A percentile compares a stretch with the other conserved stretches of the same genome.
phyloP scores from a whole-genome alignment of 1,140 invertebrate species.

The Zaprionus ornatus region DNA sequence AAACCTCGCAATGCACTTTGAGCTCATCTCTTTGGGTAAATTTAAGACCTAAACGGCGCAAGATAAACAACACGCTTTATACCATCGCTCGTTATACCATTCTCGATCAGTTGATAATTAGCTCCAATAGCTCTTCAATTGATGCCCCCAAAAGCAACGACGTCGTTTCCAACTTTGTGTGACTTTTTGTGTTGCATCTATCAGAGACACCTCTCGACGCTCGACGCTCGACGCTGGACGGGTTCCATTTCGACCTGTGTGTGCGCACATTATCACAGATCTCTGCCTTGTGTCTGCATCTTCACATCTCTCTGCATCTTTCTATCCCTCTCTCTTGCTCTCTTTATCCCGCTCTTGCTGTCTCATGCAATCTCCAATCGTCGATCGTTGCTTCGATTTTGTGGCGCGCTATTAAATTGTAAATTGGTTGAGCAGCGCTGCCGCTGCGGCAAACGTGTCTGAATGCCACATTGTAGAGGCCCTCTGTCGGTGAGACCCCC shows the following conservation, averaged over 20 bases:
- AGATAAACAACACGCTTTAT: constrained; percentile 15
- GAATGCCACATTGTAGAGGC: constrained; percentile 64
- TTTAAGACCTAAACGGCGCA: background rate
- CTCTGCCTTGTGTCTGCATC: background rate
- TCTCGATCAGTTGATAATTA: constrained; percentile 17
- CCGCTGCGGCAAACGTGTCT: constrained; percentile 72
- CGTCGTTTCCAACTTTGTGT: background rate
- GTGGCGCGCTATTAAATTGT: constrained; percentile 79
- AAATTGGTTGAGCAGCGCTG: constrained; percentile 77
- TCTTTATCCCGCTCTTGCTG: background rate
- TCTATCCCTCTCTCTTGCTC: background rate
- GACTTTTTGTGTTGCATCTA: background rate
- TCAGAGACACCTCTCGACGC: background rate
- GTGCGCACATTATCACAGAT: background rate
- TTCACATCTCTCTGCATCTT: background rate
- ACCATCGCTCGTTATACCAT: constrained; percentile 6
- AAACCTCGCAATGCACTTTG: constrained; percentile 9
- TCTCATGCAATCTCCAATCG: constrained; percentile 15
- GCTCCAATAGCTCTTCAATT: constrained; percentile 8
- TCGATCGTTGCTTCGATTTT: constrained; percentile 61
- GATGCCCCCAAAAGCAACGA: constrained; percentile 9
- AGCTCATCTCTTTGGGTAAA: constrained; percentile 12
- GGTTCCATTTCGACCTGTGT: background rate
- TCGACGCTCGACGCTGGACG: no score
- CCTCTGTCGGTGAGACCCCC: background rate